Evolutionary conservation across 2,888 invertebrate genomes (phyloP).

Genomic region (Oscheius sp.): DNA sequence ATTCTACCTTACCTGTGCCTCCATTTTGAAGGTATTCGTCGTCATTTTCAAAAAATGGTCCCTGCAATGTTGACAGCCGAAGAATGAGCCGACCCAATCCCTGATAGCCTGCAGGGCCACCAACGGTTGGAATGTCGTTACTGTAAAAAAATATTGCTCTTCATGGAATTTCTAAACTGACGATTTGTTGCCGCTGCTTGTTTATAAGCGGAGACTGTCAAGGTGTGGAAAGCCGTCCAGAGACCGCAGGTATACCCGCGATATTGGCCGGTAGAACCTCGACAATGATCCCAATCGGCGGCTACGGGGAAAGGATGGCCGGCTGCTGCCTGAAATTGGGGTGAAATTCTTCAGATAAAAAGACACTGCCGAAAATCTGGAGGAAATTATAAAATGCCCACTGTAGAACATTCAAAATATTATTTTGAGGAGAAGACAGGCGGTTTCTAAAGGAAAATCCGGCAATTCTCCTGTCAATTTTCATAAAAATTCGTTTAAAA

Average conservation of each 20-base stretch:
- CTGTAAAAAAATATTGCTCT: constrained; percentile 32
- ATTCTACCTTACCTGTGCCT: constrained; percentile 44
- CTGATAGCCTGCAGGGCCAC: constrained; percentile 85
- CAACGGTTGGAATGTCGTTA: constrained; percentile 75
- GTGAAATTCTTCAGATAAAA: too few species aligned
- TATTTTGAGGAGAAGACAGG: too few species aligned
- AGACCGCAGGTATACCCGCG: constrained; percentile 90
- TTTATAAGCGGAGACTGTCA: constrained; percentile 83
- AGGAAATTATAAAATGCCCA: too few species aligned
- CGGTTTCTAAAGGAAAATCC: too few species aligned
- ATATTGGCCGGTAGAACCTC: constrained; percentile 53
- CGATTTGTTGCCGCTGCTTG: constrained; percentile 45
- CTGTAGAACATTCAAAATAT: too few species aligned
- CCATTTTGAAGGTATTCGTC: constrained; percentile 73
- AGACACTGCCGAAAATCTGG: too few species aligned
- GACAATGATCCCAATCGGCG: constrained; percentile 71
- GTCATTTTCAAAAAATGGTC: constrained; percentile 91
- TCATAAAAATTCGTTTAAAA: too few species aligned
- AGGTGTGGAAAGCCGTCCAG: constrained; percentile 92
- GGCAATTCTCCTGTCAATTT: too few species aligned
- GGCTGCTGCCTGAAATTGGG: constrained; percentile 61
- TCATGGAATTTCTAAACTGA: background rate
- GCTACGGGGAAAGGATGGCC: constrained; percentile 68
- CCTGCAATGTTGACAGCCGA: constrained; percentile 90
- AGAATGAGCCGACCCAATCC: constrained; percentile 91